Percentiles rank a stretch among this genome's conserved stretches.
Evolutionary conservation across 2,797 vertebrate species (phyloP).

Genomic region (Nannoperca obscura): DNA sequence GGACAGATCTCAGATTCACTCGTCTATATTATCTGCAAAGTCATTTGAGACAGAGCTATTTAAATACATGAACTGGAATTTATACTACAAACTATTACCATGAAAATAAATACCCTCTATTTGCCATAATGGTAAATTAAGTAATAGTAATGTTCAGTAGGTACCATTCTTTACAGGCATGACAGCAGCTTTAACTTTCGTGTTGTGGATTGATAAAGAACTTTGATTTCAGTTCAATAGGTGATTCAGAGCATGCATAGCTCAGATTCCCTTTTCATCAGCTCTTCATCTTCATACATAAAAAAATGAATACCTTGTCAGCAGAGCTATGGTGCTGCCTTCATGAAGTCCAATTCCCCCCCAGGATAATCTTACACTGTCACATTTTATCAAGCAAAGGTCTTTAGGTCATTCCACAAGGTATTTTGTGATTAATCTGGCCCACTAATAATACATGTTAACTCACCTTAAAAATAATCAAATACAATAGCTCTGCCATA

Average conservation of each 20-base stretch:
- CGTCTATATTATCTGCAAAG: not conserved
- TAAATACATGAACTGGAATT: conserved; percentile 33
- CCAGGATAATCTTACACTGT: not conserved
- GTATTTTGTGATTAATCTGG: conserved; percentile 2
- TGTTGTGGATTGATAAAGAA: conserved; percentile 40
- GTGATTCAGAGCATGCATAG: conserved; percentile 20
- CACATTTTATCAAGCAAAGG: conserved; percentile 14
- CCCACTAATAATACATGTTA: not conserved
- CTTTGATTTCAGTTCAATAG: conserved; percentile 46
- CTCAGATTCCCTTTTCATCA: conserved; percentile 35
- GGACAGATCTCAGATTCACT: not conserved
- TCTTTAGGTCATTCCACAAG: not conserved
- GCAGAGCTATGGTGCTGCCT: conserved; percentile 17
- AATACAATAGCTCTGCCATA: not conserved
- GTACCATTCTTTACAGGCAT: conserved; percentile 7
- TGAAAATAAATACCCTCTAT: conserved; percentile 9
- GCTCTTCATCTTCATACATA: conserved; percentile 30
- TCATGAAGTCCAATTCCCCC: not conserved
- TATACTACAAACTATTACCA: conserved; percentile 13
- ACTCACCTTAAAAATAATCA: not conserved
- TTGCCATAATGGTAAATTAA: conserved; percentile 22
- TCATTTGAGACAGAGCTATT: conserved; percentile 8
- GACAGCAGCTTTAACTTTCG: conserved; percentile 22
- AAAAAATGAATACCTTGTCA: conserved; percentile 27
- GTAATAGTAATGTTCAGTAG: conserved; percentile 18